Evolutionary conservation across 2,888 invertebrate genomes (phyloP).

Genomic region (Polyploca ridens): DNA sequence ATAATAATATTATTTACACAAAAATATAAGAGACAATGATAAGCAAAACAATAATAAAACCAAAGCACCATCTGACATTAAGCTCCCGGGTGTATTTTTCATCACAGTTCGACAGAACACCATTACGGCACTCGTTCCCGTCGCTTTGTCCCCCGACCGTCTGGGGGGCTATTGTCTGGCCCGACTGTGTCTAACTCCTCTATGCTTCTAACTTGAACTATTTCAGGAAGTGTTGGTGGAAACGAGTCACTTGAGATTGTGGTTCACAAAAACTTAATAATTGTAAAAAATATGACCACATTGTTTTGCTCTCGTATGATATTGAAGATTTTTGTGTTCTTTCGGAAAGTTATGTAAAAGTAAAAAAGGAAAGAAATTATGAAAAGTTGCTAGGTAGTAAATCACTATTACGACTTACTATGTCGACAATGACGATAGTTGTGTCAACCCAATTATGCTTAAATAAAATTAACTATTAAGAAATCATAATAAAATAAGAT

Average conservation of each 20-base stretch:
- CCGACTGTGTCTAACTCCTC: not conserved
- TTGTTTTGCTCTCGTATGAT: not conserved
- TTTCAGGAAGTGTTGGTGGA: not conserved
- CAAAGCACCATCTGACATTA: not conserved
- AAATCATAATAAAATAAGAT: too few relatives aligned
- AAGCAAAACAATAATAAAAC: not conserved
- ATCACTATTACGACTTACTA: too few relatives aligned
- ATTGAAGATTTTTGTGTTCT: too few relatives aligned
- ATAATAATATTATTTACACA: not conserved
- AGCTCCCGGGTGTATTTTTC: constrained; percentile 1
- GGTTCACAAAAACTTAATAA: not conserved
- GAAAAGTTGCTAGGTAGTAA: too few relatives aligned
- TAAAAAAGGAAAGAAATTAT: too few relatives aligned
- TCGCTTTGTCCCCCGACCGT: not conserved
- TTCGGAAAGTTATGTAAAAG: too few relatives aligned
- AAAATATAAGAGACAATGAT: not conserved
- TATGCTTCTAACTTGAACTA: constrained; percentile 1
- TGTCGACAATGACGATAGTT: too few relatives aligned
- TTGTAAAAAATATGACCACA: not conserved
- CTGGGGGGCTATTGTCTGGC: not conserved
- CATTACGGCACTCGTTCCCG: constrained; percentile 4
- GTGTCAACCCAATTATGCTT: too few relatives aligned
- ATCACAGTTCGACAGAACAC: constrained; percentile 9
- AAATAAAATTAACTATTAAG: too few relatives aligned
- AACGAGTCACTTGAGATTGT: constrained; percentile 1